Evolutionary conservation across 1,140 invertebrate species (phyloP), one percentile per base, ranked within the genome.

Genomic region (Drosophila saltans): DNA sequence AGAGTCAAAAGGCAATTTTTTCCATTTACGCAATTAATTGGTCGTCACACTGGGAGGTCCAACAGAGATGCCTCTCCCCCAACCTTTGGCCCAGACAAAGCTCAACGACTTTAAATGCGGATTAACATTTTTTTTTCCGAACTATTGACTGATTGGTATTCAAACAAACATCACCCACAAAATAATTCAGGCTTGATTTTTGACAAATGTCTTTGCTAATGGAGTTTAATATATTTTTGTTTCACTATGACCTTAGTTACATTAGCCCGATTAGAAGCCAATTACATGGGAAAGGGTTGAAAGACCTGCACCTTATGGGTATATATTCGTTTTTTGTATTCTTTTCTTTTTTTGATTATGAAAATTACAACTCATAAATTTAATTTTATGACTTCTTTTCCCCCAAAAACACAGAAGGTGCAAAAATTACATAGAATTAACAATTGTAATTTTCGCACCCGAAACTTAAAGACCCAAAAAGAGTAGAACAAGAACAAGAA

Each of bases 11-110:
- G 80, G 80, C 84, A 89, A 83, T 89, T 84, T 43, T 88, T 88
- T 88, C 83, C 83, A 88, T 88, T 88, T 88, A 89, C 84, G 83
- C 83, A 89, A 88, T 88, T 88, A 88, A 89, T 88, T 89, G 84
- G 68, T 75, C 68, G 73, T 63, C 84, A 48, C 84, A 21, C 80
- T 89, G 80, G 84, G 84, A 62, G 84, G 84, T 88, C 84, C 56
- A 70, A 78, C 84, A 78, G 89, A 81, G 89, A 24, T 10, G 21
- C 45, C 45, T 21, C 11, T n/a, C 41, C 41, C 41, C 41, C 41
- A n/a, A n/a, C 41, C n/a, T 3, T 66, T 55, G 11, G 16, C 11
- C 10, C 65, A 66, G 72, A 66, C 58, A 55, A 85, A 72, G 64
- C 63, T 76, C 73, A 75, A 58, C 72, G 69, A 68, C 61, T 70